A percentile compares a stretch with the other conserved stretches of the same genome.
Conservation (phyloP, 1,140 invertebrate species). For the Drosophila bocki region DNA sequence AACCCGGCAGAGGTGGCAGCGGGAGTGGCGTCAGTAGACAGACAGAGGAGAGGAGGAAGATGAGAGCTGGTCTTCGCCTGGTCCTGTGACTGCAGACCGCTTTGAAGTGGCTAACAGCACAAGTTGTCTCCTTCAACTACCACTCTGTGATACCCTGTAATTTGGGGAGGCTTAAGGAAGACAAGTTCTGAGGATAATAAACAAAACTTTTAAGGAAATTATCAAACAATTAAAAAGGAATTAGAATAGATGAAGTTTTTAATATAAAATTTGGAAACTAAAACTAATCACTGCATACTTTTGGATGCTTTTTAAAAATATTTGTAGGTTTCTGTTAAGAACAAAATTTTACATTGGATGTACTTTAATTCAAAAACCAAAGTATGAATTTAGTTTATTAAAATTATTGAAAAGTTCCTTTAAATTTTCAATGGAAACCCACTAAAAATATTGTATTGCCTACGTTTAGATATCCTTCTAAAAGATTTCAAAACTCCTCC, state of each 20-base stretch:
- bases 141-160: constrained; percentile 15
- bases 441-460: not conserved
- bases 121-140: constrained; percentile 11
- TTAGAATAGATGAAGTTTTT: too few species aligned
- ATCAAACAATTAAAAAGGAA: not conserved
- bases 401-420: not conserved
- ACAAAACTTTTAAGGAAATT: too few species aligned
- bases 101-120: constrained; percentile 35
- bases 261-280: too few species aligned
- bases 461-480: not conserved
- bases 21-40: not conserved
- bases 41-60: not conserved
- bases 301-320: not conserved
- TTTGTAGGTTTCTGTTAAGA: too few species aligned
- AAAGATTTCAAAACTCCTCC: not conserved
- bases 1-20: not conserved
- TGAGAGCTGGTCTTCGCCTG: constrained; percentile 10
- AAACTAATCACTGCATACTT: not conserved
- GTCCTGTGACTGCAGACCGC: constrained; percentile 38
- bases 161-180: not conserved
- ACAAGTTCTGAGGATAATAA: not conserved
- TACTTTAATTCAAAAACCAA: too few species aligned
- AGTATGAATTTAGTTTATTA: too few species aligned
- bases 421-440: not conserved
- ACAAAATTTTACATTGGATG: too few species aligned